Evolutionary conservation across 2,797 vertebrate genomes (phyloP), one percentile per base, ranked within the genome.

Genomic region (Heterohyrax brucei): DNA sequence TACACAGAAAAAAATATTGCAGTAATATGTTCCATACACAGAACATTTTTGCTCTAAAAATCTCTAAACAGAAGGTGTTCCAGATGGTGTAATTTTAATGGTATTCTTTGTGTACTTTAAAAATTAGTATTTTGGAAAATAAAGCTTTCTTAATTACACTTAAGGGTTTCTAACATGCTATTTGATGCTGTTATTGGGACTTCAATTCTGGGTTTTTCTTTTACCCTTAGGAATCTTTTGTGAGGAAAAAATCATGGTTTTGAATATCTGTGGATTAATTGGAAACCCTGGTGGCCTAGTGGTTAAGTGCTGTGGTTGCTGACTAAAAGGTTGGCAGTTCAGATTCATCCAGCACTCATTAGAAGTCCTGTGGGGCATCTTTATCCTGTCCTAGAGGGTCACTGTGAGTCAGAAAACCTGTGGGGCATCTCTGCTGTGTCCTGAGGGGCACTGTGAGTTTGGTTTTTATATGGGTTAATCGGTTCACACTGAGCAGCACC

Each of bases 91-190:
- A 12, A 0, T 68, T 89, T 95, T 96, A 64, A 96, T 33, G 2
- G 70, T 82, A 30, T 44, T 66, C 70, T 96, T 97, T 96, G 93
- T 98, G 66, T 96, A 96, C 77, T 97, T 98, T 94, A 64, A 96
- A 95, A 96, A 96, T 97, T 98, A 95, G 97, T 98, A 97, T 94
- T 98, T 96, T 53, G 88, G 50, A 50, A 97, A 95, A 97, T 97
- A 97, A 97, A 96, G 64, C 87, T 96, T 97, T 89, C 56, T 89
- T 97, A 30, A 93, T 96, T 96, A 94, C 10, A 88, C 91, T 93
- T 95, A 92, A 91, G 93, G 78, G 61, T 96, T 97, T 96, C 81
- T 97, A 46, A 77, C 64, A 21, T 95, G 66, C n/a, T 80, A 9
- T 97, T 95, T 97, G 62, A 91, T 96, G 61, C 18, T 94, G 50